Base-by-base conservation (phyloP, 2,888 invertebrate species). In the Yponomeuta malinellus region DNA sequence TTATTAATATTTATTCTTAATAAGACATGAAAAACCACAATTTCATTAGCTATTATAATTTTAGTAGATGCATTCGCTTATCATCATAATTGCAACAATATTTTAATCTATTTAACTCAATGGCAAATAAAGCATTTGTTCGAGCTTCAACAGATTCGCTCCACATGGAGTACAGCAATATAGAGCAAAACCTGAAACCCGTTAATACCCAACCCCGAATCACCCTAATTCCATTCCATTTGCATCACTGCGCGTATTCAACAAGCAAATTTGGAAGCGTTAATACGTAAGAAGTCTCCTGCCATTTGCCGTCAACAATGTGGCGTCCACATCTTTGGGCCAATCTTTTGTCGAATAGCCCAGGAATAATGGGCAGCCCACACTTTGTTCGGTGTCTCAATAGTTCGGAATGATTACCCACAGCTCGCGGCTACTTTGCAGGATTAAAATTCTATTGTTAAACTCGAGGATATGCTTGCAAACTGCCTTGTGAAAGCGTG, bases 381-480 rank as follows among this genome's bases (percentile, higher is more conserved):
- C 75, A 84, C 79, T 85, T 85, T 88, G 88, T 88, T 85, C 84
- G 84, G 76, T 79, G 79, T 77, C 74, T 81, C 83, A 83, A 85
- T 87, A 87, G 87, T 83, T 59, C 78, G 79, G 82, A 81, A 83
- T 83, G 80, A 82, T 74, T 74, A 78, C 77, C 76, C 75, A 75
- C 63, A 68, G 72, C 80, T 76, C 84, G 87, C 91, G 91, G 91
- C 89, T 89, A 90, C 91, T 90, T 90, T 90, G 86, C 82, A 86
- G 83, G 91, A 90, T 90, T 89, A 90, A 77, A 76, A 78, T 81
- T 78, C 83, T 89, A 88, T 88, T 88, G n/a, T 9, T 15, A 67
- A 12, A 76, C 74, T 63, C 70, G 69, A 72, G 74, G 75, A 76
- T 75, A 75, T 76, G 74, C 76, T 76, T 75, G 74, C 75, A 77